Conservation (phyloP, 2,113 vertebrate genomes). For the Oreocharis arfaki region DNA sequence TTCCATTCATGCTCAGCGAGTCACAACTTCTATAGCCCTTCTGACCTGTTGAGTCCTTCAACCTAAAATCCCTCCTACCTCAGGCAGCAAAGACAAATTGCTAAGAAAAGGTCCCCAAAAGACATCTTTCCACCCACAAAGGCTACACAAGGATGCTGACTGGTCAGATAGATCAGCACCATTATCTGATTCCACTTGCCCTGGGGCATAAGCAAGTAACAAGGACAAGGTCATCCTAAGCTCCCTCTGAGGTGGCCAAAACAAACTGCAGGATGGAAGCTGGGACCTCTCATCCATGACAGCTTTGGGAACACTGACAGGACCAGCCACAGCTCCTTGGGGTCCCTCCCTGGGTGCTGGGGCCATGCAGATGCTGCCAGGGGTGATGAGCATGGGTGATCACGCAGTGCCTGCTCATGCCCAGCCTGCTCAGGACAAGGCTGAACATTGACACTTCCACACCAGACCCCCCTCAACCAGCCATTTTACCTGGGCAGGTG, state of each 20-base stretch:
- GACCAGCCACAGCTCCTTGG: rapidly evolving
- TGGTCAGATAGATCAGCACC: rapidly evolving
- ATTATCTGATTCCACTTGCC: neutral
- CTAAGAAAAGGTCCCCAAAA: neutral
- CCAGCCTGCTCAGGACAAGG: neutral
- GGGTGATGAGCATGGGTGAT: rapidly evolving
- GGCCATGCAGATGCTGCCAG: rapidly evolving
- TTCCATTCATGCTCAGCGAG: neutral
- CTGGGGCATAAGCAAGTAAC: neutral
- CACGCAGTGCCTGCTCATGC: rapidly evolving
- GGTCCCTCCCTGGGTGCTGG: neutral
- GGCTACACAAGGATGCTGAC: neutral
- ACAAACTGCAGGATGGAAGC: neutral
- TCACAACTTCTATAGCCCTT: neutral
- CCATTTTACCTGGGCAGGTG: neutral
- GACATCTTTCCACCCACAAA: neutral
- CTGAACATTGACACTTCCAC: neutral
- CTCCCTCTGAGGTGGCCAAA: neutral
- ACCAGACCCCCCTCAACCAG: neutral
- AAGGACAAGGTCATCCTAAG: neutral
- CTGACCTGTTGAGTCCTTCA: neutral
- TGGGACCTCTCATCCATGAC: neutral
- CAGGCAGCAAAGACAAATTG: neutral
- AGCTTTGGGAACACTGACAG: rapidly evolving
- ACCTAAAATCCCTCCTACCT: neutral